Base-by-base conservation (phyloP, 2,888 invertebrate species). In the Megastigmus dorsalis region DNA sequence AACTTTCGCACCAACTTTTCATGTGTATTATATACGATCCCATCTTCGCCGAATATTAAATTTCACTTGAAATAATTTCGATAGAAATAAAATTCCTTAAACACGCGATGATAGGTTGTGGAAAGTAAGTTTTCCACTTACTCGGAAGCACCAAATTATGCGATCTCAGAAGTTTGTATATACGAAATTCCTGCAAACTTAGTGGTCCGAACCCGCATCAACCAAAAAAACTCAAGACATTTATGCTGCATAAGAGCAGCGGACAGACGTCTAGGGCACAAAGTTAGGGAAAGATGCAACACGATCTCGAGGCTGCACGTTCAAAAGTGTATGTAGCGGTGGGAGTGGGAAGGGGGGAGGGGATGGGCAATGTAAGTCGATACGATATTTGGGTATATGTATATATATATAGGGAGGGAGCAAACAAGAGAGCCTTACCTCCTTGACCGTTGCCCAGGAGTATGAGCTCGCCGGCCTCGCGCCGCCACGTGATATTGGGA, bases 401-500 rank as follows among this genome's bases (percentile, higher is more conserved):
- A n/a, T n/a, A n/a, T n/a, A 30, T 28, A 15, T 20, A 38, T 0
- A 41, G 30, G 6, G 6, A 5, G 1, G n/a, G 3, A 7, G 20
- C 5, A 52, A n/a, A 38, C 18, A 60, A 15, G 50, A 50, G 38
- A 13, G n/a, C 15, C 63, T 69, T 88, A 94, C 94, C 93, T 90
- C 93, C 92, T 80, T 91, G 89, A 38, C 93, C 93, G 80, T 91
- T 92, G 63, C 92, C 90, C 59, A 93, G 87, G 18, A 93, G 92
- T 85, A 95, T 95, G 70, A 92, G 90, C 84, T 72, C 93, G 71
- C 93, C 92, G 83, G 94, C 94, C 88, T 96, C 96, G 78, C 96
- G 90, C 79, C 95, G 90, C 97, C 97, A 97, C 78, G 92, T 93
- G 87, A 97, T 95, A 81, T 92, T 93, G 2, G 80, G 80, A 78